Conservation (phyloP, 2,888 invertebrate species). For the Clistopyga incitator region DNA sequence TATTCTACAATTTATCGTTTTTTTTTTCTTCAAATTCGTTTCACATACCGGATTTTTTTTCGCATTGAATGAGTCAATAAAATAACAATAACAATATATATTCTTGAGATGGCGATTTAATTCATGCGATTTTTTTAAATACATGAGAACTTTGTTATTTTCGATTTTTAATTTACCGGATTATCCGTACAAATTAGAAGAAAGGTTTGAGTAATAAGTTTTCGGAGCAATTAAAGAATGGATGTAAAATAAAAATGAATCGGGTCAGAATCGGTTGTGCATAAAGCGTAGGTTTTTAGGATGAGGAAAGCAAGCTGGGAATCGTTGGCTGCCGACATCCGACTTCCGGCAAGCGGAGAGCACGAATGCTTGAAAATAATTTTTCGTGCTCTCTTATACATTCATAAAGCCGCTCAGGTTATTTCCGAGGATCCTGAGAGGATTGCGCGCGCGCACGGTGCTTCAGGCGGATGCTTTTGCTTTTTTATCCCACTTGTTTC, state of each 20-base stretch:
- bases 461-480: conserved; percentile 4
- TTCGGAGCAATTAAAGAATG: background rate
- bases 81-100: too few species aligned
- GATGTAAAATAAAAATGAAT: background rate
- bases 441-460: background rate
- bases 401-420: conserved; percentile 73
- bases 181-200: background rate
- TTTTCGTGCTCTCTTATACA: conserved; percentile 57
- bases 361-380: conserved; percentile 38
- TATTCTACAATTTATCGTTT: background rate
- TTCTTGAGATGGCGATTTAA: too few species aligned
- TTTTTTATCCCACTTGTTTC: conserved; percentile 17
- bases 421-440: conserved; percentile 70
- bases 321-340: conserved; percentile 21
- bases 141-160: too few species aligned
- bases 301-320: background rate
- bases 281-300: background rate
- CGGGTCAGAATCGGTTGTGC: background rate
- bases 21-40: background rate
- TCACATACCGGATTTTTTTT: too few species aligned
- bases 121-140: too few species aligned
- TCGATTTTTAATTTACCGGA: background rate
- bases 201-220: too few species aligned
- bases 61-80: too few species aligned
- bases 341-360: conserved; percentile 36